Conservation (phyloP, 2,888 invertebrate genomes). For the Gerris lacustris region DNA sequence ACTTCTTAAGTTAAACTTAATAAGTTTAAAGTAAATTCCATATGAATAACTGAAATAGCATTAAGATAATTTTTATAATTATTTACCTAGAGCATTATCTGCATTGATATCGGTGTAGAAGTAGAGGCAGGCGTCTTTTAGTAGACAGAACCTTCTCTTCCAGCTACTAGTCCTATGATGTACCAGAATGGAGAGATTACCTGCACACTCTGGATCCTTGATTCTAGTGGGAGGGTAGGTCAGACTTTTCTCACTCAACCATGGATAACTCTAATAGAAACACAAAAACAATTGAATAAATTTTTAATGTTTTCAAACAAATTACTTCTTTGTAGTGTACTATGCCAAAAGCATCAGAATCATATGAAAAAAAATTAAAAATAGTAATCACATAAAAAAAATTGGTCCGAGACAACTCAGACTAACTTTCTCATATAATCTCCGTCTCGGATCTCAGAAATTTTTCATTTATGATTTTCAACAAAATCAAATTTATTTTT, state of each 20-base stretch:
- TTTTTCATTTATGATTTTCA: no score
- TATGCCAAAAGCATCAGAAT: no score
- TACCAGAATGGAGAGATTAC: conserved; percentile 72
- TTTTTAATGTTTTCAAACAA: background rate
- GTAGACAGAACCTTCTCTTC: conserved; percentile 83
- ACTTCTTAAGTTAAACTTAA: no score
- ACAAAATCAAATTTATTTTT: no score
- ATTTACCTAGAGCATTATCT: conserved; percentile 71
- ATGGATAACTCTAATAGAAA: conserved; percentile 44
- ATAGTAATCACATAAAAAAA: no score
- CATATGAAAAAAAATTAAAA: no score
- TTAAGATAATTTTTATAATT: background rate
- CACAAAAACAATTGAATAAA: background rate
- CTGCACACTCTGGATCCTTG: conserved; percentile 77
- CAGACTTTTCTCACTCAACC: conserved; percentile 66
- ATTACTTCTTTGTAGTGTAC: no score
- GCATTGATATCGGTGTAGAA: conserved; percentile 83
- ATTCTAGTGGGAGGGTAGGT: conserved; percentile 68
- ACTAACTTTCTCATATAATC: no score
- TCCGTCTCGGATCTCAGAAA: no score
- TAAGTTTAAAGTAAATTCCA: no score
- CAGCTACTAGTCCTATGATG: conserved; percentile 62
- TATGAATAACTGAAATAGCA: no score
- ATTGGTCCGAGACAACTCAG: no score
- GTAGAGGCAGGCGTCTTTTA: conserved; percentile 89